These are phyloP conservation scores for Dipus sagitta DNA, from an alignment of 2,797 vertebrate genomes.

Conservation along the genomic window DNA sequence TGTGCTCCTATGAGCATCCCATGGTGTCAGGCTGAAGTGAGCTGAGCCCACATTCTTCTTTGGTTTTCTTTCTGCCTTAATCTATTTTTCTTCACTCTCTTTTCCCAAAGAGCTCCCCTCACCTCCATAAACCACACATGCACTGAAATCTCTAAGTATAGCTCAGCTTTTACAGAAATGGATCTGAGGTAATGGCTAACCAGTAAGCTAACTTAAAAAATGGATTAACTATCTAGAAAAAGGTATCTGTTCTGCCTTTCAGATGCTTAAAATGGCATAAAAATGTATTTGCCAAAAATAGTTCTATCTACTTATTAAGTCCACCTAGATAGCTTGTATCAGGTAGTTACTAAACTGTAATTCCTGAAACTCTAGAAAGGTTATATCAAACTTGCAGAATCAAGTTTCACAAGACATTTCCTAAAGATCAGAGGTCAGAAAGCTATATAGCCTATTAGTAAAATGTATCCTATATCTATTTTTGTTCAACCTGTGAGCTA, in stretches of 20 bases:
- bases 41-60: not conserved
- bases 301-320: not conserved
- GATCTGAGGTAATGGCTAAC: not conserved
- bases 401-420: not conserved
- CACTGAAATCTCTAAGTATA: not conserved
- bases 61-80: not conserved
- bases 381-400: not conserved
- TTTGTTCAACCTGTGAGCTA: not conserved
- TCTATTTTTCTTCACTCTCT: not conserved
- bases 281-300: not conserved
- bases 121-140: not conserved
- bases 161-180: not conserved
- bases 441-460: not conserved
- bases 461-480: not conserved
- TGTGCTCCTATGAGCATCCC: not conserved
- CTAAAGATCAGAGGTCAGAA: not conserved
- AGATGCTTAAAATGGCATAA: not conserved
- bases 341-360: not conserved
- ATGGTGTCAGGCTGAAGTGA: not conserved
- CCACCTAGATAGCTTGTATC: not conserved
- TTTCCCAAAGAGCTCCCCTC: not conserved
- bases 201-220: not conserved
- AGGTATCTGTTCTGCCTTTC: conserved; percentile 22
- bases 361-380: not conserved
- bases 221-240: not conserved